Evolutionary conservation across 2,113 vertebrate genomes (phyloP).

Genomic region (Syngnathoides biaculeatus): DNA sequence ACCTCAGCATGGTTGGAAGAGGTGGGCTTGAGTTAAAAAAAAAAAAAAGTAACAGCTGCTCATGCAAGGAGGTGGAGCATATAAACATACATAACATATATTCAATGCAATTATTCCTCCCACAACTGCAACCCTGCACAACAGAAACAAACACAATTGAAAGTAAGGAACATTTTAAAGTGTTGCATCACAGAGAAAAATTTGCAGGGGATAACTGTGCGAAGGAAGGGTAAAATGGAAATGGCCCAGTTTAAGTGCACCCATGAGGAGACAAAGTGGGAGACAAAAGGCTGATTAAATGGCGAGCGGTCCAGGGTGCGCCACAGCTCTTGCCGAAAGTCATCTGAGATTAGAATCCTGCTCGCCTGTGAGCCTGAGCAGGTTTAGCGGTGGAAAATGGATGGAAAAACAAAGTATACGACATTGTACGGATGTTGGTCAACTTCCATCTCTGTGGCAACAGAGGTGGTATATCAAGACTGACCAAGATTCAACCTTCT

Average conservation of each 20-base stretch:
- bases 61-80: not conserved
- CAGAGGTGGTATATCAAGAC: constrained; percentile 9
- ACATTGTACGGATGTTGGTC: not conserved
- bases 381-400: not conserved
- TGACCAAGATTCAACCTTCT: constrained; percentile 8
- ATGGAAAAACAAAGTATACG: too few relatives aligned
- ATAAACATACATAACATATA: not conserved
- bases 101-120: not conserved
- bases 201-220: too few relatives aligned
- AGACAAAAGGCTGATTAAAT: too few relatives aligned
- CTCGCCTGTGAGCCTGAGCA: not conserved
- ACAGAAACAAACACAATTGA: constrained; percentile 4
- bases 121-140: not conserved
- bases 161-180: not conserved
- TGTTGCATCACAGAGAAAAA: too few relatives aligned
- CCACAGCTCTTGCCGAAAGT: too few relatives aligned
- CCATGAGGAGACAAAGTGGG: too few relatives aligned
- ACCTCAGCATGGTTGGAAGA: not conserved
- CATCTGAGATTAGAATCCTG: too few relatives aligned
- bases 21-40: not conserved
- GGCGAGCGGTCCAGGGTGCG: too few relatives aligned
- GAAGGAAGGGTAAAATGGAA: too few relatives aligned
- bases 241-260: too few relatives aligned
- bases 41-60: too few relatives aligned
- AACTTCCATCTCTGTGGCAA: constrained; percentile 2